Percentiles rank a stretch among this genome's conserved stretches.
Conservation (phyloP, 2,888 invertebrate species). For the Chymomyza procnemis region DNA sequence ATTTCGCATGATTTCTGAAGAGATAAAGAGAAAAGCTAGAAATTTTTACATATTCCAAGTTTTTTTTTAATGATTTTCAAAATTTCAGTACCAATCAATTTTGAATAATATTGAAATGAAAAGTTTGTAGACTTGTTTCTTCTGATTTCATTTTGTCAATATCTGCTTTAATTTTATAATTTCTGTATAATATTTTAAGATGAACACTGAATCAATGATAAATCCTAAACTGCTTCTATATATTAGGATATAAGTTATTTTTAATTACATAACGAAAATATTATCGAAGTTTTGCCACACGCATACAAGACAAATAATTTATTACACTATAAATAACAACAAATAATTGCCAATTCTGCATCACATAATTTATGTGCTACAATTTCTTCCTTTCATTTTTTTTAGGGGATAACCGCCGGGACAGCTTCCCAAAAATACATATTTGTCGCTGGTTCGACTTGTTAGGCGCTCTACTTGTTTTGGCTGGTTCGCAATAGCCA, state of each 20-base stretch:
- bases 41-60: too few species aligned
- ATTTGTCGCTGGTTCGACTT: conserved; percentile 40
- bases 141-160: too few species aligned
- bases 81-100: too few species aligned
- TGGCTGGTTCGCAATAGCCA: conserved; percentile 48
- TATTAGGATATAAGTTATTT: conserved; percentile 53
- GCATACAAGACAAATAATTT: conserved; percentile 31
- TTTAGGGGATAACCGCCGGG: conserved; percentile 11
- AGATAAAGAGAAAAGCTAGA: too few species aligned
- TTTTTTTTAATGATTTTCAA: too few species aligned
- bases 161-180: not conserved
- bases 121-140: too few species aligned
- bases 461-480: conserved; percentile 61
- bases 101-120: too few species aligned
- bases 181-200: too few species aligned
- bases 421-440: too few species aligned
- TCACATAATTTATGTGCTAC: too few species aligned
- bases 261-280: conserved; percentile 47
- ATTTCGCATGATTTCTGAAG: too few species aligned
- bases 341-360: too few species aligned
- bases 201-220: not conserved
- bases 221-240: not conserved
- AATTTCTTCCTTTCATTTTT: conserved; percentile 36
- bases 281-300: conserved; percentile 20
- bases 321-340: conserved; percentile 62